Base-by-base conservation (phyloP, 2,113 vertebrate genomes). In the Oreochromis tanganicae region DNA sequence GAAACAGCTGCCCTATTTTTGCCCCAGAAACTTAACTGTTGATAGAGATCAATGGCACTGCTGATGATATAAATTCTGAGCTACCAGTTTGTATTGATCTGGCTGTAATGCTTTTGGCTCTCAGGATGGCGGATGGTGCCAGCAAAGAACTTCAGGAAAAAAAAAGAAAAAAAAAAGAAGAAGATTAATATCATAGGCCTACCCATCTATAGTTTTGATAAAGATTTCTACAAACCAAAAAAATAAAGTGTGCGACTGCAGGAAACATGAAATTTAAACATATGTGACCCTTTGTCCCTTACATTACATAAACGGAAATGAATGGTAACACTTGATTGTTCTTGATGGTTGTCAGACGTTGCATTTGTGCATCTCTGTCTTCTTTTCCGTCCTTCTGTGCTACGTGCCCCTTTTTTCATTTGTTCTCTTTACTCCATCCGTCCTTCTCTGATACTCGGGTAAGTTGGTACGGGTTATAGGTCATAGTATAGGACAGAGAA, bases 51-150 rank as follows among this genome's bases (percentile, higher is more conserved):
- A 95, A 96, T 96, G 94, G 91, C 83, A 43, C 87, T 91, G 88
- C 87, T 93, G 94, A 94, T 95, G 94, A 94, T 96, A 96, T 96
- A 94, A 92, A 96, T 96, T 96, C 94, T 91, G 92, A 94, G 88
- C 92, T 95, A 92, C 93, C 93, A 94, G 93, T 96, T 92, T 93
- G 92, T 96, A 96, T 96, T 94, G 96, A 96, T 96, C 92, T 55
- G 84, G 84, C 90, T 90, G 78, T 91, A 93, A 94, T 90, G 93
- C 91, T 94, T 91, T 94, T 93, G 90, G 94, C 95, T 92, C 86
- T 91, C 78, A 87, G 92, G 92, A 92, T 93, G 75, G 91, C 87
- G 52, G 83, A 91, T 82, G 84, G 87, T 91, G 86, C 68, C 75
- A 71, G 82, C 87, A 87, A 78, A 94, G 87, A 91, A 92, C 78